Conservation (phyloP, 2,888 invertebrate species). For the Polietes domitor region DNA sequence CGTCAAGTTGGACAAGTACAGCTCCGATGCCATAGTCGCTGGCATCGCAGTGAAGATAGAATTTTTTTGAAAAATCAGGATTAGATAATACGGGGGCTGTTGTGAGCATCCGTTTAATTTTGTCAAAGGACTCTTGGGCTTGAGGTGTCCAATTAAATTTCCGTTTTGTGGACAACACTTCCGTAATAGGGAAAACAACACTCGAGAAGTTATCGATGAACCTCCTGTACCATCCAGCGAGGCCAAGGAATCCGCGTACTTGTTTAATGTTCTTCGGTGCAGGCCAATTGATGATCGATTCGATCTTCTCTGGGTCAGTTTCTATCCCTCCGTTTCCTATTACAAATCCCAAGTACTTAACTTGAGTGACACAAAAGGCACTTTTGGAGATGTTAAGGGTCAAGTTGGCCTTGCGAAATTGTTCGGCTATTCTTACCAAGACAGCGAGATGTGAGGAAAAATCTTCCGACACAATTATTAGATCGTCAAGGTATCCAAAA, state of each 20-base stretch:
- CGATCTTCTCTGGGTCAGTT: too few species aligned
- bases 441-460: slow-evolving; percentile 42
- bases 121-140: background rate
- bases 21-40: too few species aligned
- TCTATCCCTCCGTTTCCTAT: slow-evolving; percentile 60
- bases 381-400: background rate
- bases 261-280: too few species aligned
- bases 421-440: background rate
- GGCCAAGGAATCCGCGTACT: too few species aligned
- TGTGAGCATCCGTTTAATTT: background rate
- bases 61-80: background rate
- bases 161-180: slow-evolving; percentile 36
- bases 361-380: background rate
- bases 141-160: background rate
- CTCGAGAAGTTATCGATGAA: background rate
- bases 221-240: too few species aligned
- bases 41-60: background rate
- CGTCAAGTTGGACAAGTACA: background rate
- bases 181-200: slow-evolving; percentile 22
- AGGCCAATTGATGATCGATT: too few species aligned
- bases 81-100: background rate
- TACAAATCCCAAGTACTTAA: slow-evolving; percentile 46
- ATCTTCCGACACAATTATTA: too few species aligned
- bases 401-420: background rate
- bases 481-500: slow-evolving; percentile 46